These are phyloP conservation scores for Chaenodraco wilsoni DNA, from an alignment of 2,797 vertebrate genomes.

Conservation along the genomic window DNA sequence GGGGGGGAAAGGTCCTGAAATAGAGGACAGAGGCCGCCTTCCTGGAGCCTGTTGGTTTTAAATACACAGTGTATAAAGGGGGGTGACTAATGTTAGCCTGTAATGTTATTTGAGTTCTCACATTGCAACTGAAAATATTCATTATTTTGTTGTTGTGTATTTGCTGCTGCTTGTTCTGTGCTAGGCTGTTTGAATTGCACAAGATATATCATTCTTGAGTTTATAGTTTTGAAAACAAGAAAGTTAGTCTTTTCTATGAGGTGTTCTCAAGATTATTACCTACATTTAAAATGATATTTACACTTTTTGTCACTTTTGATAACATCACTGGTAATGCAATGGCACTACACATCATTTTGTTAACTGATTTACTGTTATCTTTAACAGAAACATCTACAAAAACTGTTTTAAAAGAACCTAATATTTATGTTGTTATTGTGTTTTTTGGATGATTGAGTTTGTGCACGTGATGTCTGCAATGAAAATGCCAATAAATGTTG, in stretches of 20 bases:
- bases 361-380: conserved; percentile 52
- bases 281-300: conserved; percentile 37
- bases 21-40: conserved; percentile 73
- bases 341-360: conserved; percentile 43
- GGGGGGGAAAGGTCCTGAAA: conserved; percentile 85
- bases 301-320: conserved; percentile 53
- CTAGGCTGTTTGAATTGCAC: conserved; percentile 50
- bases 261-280: conserved; percentile 32
- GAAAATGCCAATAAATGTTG: conserved; percentile 71
- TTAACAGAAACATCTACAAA: conserved; percentile 51
- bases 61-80: conserved; percentile 76
- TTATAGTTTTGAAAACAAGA: conserved; percentile 51
- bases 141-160: conserved; percentile 70
- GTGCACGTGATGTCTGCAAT: conserved; percentile 59
- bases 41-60: conserved; percentile 80
- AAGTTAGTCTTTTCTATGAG: conserved; percentile 49
- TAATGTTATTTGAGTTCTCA: conserved; percentile 79
- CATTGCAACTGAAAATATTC: conserved; percentile 62
- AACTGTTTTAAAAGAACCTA: conserved; percentile 59
- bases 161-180: conserved; percentile 66
- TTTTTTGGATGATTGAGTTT: conserved; percentile 59
- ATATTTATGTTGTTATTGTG: conserved; percentile 71
- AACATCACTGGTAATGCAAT: conserved; percentile 28
- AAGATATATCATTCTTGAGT: conserved; percentile 36
- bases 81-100: conserved; percentile 76